Evolutionary conservation across 2,888 invertebrate species (phyloP).

Genomic region (Amblyteles armatorius): DNA sequence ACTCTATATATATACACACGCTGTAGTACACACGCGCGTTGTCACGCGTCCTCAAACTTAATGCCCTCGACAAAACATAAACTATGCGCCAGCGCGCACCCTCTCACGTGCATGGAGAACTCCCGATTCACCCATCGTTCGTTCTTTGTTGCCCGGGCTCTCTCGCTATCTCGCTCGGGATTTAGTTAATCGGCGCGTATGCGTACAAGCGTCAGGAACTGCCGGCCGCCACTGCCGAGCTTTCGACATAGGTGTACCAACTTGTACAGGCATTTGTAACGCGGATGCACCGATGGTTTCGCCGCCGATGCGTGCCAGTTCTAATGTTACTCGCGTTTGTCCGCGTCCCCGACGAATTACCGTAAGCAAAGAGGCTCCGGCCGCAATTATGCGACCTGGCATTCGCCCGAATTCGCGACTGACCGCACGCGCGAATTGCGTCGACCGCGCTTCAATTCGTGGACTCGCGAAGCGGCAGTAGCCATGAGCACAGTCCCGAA

Average conservation of each 20-base stretch:
- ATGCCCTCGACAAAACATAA: conserved; percentile 73
- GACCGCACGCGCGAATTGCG: not conserved
- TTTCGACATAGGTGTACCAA: not conserved
- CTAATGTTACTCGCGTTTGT: conserved; percentile 49
- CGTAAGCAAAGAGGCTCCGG: conserved; percentile 36
- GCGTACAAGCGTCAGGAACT: conserved; percentile 33
- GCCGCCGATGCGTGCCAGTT: conserved; percentile 17
- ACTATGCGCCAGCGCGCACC: conserved; percentile 76
- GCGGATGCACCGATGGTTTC: conserved; percentile 20
- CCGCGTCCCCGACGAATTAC: conserved; percentile 43
- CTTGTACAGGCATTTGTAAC: conserved; percentile 20
- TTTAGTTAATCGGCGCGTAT: conserved; percentile 75
- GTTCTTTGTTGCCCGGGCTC: not conserved
- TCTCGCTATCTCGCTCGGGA: conserved; percentile 55
- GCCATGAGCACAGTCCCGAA: not conserved
- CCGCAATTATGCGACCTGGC: conserved; percentile 50
- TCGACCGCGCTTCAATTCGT: conserved; percentile 7
- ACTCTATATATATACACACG: conserved; percentile 31
- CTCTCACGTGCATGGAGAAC: conserved; percentile 56
- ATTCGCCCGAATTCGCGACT: conserved; percentile 37
- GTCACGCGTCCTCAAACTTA: conserved; percentile 70
- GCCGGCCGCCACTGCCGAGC: not conserved
- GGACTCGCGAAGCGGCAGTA: not conserved
- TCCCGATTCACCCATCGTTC: conserved; percentile 10
- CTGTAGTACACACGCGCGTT: conserved; percentile 63